A percentile compares a stretch with the other conserved stretches of the same genome.
Conservation (phyloP, 2,888 invertebrate genomes). For the Bruchidius siliquastri region DNA sequence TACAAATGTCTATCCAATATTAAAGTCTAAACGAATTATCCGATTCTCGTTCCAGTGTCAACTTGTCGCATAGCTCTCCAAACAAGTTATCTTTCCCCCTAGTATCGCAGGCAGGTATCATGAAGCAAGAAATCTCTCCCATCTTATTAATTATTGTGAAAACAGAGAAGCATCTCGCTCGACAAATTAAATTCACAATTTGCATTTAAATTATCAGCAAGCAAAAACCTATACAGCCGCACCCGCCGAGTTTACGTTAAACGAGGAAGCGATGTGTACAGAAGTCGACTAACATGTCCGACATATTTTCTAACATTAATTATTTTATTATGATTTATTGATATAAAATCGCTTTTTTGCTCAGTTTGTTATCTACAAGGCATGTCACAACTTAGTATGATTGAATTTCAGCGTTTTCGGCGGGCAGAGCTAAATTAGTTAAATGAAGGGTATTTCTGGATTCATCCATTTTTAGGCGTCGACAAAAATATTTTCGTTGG, state of each 20-base stretch:
- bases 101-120: constrained; percentile 1
- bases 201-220: constrained; percentile 11
- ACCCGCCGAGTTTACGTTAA: background rate
- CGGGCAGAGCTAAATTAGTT: too few species aligned
- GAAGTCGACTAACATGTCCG: background rate
- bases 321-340: background rate
- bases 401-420: too few species aligned
- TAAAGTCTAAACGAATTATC: background rate
- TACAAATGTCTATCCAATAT: background rate
- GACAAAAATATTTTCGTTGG: too few species aligned
- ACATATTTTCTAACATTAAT: background rate
- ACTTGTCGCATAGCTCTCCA: background rate
- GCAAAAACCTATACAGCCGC: constrained; percentile 3
- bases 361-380: background rate
- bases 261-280: background rate
- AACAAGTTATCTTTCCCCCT: background rate
- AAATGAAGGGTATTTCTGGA: too few species aligned
- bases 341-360: background rate
- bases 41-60: background rate
- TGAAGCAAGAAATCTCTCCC: constrained; percentile 6
- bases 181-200: constrained; percentile 12
- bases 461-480: too few species aligned
- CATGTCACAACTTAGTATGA: too few species aligned
- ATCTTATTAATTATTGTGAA: constrained; percentile 8
- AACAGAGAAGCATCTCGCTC: constrained; percentile 9